These are phyloP conservation scores for Gorsachius magnificus DNA, from an alignment of 2,797 vertebrate species.

Conservation along the genomic window DNA sequence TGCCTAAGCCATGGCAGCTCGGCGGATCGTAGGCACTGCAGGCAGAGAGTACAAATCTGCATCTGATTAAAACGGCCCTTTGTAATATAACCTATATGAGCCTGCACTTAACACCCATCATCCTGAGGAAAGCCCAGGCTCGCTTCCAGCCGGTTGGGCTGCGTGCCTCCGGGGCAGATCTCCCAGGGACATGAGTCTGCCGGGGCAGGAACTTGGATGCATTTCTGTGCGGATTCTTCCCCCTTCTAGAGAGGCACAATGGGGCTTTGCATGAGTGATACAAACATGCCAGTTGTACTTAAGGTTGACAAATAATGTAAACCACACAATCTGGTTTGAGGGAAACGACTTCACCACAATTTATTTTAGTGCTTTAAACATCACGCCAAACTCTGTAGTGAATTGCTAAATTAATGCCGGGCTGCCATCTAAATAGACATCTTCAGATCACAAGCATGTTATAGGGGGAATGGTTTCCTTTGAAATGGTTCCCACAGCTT, in stretches of 20 bases:
- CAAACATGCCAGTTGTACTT: slow-evolving; percentile 72
- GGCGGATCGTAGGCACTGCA: not conserved
- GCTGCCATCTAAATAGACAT: slow-evolving; percentile 81
- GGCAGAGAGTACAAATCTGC: slow-evolving; percentile 48
- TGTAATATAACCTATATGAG: slow-evolving; percentile 56
- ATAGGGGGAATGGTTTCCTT: slow-evolving; percentile 82
- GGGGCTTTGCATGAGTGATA: slow-evolving; percentile 68
- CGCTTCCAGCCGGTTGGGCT: slow-evolving; percentile 38
- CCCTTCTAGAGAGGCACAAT: slow-evolving; percentile 62
- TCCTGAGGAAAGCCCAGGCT: slow-evolving; percentile 49
- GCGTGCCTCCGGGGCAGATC: slow-evolving; percentile 50
- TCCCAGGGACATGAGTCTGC: slow-evolving; percentile 58
- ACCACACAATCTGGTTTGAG: slow-evolving; percentile 78
- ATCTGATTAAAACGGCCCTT: slow-evolving; percentile 43
- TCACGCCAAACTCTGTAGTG: slow-evolving; percentile 74
- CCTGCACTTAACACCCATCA: slow-evolving; percentile 52
- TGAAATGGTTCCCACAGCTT: slow-evolving; percentile 86
- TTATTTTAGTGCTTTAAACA: slow-evolving; percentile 79
- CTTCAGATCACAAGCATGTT: slow-evolving; percentile 84
- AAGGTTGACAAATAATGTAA: slow-evolving; percentile 78
- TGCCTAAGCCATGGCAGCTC: not conserved
- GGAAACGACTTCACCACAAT: slow-evolving; percentile 71
- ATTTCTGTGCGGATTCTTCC: slow-evolving; percentile 49
- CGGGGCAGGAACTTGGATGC: slow-evolving; percentile 58
- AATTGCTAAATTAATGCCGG: slow-evolving; percentile 81